Percentiles rank a stretch among this genome's conserved stretches.
Evolutionary conservation across 2,797 vertebrate species (phyloP).

Genomic region (Morelia viridis): DNA sequence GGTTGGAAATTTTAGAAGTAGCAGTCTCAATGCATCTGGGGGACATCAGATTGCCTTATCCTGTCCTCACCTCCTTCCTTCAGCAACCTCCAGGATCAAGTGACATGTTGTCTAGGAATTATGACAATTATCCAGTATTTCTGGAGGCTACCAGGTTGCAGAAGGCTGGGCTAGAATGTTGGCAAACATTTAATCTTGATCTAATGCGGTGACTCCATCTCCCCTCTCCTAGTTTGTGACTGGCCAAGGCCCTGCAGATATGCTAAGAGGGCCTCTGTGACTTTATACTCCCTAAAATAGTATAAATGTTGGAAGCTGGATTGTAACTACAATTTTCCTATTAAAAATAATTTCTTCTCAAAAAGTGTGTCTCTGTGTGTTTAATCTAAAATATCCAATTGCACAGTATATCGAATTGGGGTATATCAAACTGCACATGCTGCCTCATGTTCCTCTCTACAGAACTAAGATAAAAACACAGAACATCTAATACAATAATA

Average conservation of each 20-base stretch:
- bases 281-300: neutral
- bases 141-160: neutral
- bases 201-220: neutral
- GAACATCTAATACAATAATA: slow-evolving; percentile 24
- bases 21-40: neutral
- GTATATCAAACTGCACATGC: slow-evolving; percentile 21
- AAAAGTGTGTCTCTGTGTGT: neutral
- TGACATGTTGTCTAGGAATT: neutral
- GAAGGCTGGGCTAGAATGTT: neutral
- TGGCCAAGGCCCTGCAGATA: neutral
- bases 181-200: neutral
- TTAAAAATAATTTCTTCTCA: neutral
- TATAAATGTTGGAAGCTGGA: neutral
- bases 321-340: neutral
- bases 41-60: neutral
- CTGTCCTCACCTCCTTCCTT: neutral
- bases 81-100: neutral
- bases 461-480: slow-evolving; percentile 22
- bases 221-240: neutral
- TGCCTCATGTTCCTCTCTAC: slow-evolving; percentile 33
- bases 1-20: neutral
- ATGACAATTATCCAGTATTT: neutral
- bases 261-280: neutral
- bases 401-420: neutral
- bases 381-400: neutral